Evolutionary conservation across 2,888 invertebrate species (phyloP), one percentile per base, ranked within the genome.

Genomic region (Lampropteryx suffumata): DNA sequence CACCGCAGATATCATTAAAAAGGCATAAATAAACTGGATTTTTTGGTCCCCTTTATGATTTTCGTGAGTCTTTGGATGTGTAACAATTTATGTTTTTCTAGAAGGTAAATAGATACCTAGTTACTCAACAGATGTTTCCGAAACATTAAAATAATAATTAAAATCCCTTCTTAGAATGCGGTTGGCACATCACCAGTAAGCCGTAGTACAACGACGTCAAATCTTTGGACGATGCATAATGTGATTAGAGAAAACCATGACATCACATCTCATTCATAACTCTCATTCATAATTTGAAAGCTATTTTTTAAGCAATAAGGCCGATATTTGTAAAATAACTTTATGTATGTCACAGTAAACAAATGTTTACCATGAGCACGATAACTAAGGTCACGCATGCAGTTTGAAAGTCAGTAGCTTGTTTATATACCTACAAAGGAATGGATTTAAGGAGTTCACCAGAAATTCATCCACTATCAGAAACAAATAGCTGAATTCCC

Each of bases 371-470:
- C 49, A 55, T 53, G 29, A 29, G 4, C 8, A 27, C 26, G 34
- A 36, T n/a, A n/a, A n/a, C n/a, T 52, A 55, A 55, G 55, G 61
- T 58, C 56, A 55, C 50, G 28, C 53, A 42, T 36, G 44, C 28
- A 27, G 37, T 33, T n/a, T n/a, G n/a, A n/a, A n/a, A n/a, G n/a
- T n/a, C n/a, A n/a, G n/a, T n/a, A n/a, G n/a, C n/a, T n/a, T n/a
- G n/a, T n/a, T n/a, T n/a, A n/a, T n/a, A n/a, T n/a, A 29, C 32
- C 13, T 35, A 35, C 14, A 11, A 17, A 17, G 17, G 17, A 17
- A 17, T 17, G 17, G 17, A 4, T 17, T 17, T 17, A 17, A 3
- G 17, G 2, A 4, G 4, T 3, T 2, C 17, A 4, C 4, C 4
- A 3, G 17, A 3, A 17, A 4, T 4, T 3, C 3, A 4, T 4